Conservation (phyloP, 2,888 invertebrate species). For the Gastracanthus pulcherrimus region DNA sequence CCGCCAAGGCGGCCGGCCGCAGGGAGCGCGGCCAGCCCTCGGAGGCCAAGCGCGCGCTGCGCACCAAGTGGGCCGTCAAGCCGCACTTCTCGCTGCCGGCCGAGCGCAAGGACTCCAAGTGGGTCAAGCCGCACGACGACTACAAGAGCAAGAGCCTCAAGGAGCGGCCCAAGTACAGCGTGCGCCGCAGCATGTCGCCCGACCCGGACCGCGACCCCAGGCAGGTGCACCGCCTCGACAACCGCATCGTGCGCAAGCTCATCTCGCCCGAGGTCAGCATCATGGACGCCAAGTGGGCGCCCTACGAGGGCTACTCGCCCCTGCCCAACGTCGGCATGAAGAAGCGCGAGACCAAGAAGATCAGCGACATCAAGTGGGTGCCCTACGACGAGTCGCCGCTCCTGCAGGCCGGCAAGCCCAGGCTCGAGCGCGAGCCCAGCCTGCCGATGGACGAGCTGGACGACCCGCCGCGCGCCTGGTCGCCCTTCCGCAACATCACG, state of each 20-base stretch:
- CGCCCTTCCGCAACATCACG: constrained; percentile 71
- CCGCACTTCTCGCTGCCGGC: constrained; percentile 73
- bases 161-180: constrained; percentile 73
- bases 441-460: constrained; percentile 59
- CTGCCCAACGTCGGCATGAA: constrained; percentile 72
- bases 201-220: constrained; percentile 72
- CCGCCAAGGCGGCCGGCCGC: constrained; percentile 64
- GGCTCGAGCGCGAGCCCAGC: constrained; percentile 1
- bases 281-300: constrained; percentile 72
- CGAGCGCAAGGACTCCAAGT: constrained; percentile 69
- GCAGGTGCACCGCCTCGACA: constrained; percentile 68
- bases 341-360: constrained; percentile 71
- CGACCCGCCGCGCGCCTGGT: constrained; percentile 63
- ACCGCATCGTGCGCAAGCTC: constrained; percentile 70
- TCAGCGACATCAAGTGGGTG: constrained; percentile 73
- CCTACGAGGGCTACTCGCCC: constrained; percentile 74
- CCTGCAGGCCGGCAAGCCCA: constrained; percentile 1
- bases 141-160: constrained; percentile 72
- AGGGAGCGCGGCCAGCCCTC: constrained; percentile 44
- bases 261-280: constrained; percentile 73
- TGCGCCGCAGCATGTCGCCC: constrained; percentile 74
- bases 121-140: constrained; percentile 67
- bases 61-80: constrained; percentile 72
- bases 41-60: constrained; percentile 62
- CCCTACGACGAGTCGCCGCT: constrained; percentile 70